Conservation (phyloP, 1,140 invertebrate genomes). For the Euglossa dilemma region DNA sequence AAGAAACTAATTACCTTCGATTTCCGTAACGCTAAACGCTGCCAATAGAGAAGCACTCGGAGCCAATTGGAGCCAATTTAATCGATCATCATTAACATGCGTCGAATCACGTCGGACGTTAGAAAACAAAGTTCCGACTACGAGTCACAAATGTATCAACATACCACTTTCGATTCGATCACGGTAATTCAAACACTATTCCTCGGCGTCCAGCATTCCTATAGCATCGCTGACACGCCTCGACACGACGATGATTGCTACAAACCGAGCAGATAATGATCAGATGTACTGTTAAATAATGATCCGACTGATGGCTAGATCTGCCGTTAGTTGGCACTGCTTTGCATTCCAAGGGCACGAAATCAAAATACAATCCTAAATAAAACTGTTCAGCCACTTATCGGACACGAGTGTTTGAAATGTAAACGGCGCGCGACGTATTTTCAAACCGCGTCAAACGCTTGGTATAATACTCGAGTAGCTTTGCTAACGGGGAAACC, state of each 20-base stretch:
- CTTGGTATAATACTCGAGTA: no score
- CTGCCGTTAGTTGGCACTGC: neutral
- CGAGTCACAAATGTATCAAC: neutral
- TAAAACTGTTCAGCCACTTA: neutral
- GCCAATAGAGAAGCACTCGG: neutral
- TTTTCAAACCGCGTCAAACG: no score
- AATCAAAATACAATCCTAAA: neutral
- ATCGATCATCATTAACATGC: conserved; percentile 1
- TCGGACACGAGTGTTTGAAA: no score
- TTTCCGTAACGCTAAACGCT: neutral
- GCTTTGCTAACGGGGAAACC: no score
- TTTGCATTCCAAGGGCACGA: neutral
- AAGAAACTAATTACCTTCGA: no score
- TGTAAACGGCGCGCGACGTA: no score
- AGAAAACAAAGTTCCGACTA: neutral
- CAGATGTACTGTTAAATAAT: neutral
- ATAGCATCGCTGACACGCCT: neutral
- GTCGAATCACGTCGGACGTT: neutral
- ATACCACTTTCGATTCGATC: neutral
- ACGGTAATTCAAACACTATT: neutral
- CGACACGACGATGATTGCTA: neutral
- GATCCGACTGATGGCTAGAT: neutral
- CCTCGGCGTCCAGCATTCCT: neutral
- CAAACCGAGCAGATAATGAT: conserved; percentile 4
- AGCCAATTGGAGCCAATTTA: no score